These are phyloP conservation scores for Mesoligia furuncula DNA, from an alignment of 2,888 invertebrate species.

Conservation along the genomic window DNA sequence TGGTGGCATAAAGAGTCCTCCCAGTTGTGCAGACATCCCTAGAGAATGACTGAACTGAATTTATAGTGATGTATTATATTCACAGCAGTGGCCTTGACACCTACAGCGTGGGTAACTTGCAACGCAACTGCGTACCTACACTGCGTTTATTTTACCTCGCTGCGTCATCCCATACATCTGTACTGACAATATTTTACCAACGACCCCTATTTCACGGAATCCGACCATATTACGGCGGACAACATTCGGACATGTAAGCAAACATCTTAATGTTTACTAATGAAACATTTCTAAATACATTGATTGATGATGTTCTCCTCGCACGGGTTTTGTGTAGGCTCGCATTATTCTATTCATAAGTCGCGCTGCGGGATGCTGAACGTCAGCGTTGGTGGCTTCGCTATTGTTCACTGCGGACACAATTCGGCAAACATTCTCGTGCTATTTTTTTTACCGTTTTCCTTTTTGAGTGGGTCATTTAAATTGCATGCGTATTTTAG, in stretches of 20 bases:
- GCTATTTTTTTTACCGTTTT: constrained; percentile 76
- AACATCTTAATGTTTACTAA: constrained; percentile 91
- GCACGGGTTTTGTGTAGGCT: constrained; percentile 86
- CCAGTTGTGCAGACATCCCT: constrained; percentile 67
- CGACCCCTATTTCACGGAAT: constrained; percentile 86
- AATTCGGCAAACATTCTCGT: constrained; percentile 85
- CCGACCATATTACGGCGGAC: constrained; percentile 81
- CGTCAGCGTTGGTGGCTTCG: constrained; percentile 87
- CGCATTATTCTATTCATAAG: constrained; percentile 88
- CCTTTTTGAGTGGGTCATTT: constrained; percentile 82
- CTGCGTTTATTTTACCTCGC: constrained; percentile 77
- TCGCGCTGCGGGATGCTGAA: constrained; percentile 84
- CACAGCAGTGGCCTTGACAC: constrained; percentile 81
- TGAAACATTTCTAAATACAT: constrained; percentile 89
- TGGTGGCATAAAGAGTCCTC: constrained; percentile 66
- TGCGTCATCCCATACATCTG: constrained; percentile 77
- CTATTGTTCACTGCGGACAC: constrained; percentile 83
- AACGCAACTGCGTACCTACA: constrained; percentile 66
- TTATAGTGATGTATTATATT: constrained; percentile 78
- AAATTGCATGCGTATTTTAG: constrained; percentile 88
- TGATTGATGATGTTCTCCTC: constrained; percentile 87
- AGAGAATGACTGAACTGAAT: constrained; percentile 71
- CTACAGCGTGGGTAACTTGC: constrained; percentile 77
- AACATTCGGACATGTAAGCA: constrained; percentile 89
- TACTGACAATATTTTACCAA: constrained; percentile 82